phyloP scores from a whole-genome alignment of 2,888 invertebrate species.

The Troides oblongomaculatus region DNA sequence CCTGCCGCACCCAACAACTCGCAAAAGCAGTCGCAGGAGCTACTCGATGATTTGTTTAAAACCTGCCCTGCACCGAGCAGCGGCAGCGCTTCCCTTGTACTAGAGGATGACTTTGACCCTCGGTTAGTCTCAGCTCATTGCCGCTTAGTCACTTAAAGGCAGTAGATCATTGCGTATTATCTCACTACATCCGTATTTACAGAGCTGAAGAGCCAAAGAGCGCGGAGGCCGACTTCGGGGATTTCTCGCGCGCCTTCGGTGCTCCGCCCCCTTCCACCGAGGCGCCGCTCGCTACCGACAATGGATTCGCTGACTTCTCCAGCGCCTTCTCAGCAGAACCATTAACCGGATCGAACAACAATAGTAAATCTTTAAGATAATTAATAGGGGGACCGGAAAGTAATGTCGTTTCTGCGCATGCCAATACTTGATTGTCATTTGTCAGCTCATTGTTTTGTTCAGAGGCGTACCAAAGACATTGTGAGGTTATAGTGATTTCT shows the following conservation, averaged over 20 bases:
- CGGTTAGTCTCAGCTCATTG: constrained; percentile 47
- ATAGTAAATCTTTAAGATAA: background rate
- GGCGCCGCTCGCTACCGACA: constrained; percentile 45
- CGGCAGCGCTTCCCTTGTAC: constrained; percentile 28
- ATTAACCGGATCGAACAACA: background rate
- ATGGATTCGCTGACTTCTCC: constrained; percentile 91
- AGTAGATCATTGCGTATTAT: background rate
- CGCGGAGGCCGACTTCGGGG: constrained; percentile 83
- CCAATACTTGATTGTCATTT: too few relatives aligned
- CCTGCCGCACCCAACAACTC: constrained; percentile 28
- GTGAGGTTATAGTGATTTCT: too few relatives aligned
- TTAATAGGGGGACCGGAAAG: too few relatives aligned
- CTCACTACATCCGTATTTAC: constrained; percentile 28
- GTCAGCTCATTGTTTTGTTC: too few relatives aligned
- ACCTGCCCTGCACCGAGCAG: constrained; percentile 64
- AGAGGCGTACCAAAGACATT: too few relatives aligned
- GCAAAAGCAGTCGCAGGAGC: constrained; percentile 56
- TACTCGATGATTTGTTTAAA: constrained; percentile 80
- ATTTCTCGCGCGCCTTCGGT: constrained; percentile 87
- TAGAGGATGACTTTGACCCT: constrained; percentile 83
- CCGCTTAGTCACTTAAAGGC: background rate
- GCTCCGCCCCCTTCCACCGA: constrained; percentile 40
- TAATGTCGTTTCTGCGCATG: too few relatives aligned
- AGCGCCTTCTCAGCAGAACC: constrained; percentile 80
- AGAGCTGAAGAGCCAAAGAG: constrained; percentile 62